A percentile compares a stretch with the other conserved stretches of the same genome.
phyloP scores from a whole-genome alignment of 2,113 vertebrate genomes.

The Trematocara macrostoma region DNA sequence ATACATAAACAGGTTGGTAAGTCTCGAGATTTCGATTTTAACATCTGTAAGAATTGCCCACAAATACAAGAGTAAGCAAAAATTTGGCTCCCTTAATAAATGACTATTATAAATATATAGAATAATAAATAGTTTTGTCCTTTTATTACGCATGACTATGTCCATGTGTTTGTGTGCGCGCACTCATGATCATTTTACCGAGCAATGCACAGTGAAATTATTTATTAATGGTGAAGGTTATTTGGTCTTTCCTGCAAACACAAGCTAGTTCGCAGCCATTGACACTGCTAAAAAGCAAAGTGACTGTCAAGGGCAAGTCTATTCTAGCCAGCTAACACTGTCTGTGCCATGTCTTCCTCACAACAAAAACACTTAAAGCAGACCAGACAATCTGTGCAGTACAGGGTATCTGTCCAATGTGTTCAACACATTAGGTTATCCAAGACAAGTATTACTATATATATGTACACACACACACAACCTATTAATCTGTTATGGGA shows the following conservation, averaged over 20 bases:
- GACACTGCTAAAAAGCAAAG: not conserved
- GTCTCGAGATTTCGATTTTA: not conserved
- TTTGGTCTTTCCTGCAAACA: not conserved
- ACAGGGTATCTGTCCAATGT: not conserved
- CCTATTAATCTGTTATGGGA: not conserved
- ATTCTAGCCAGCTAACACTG: not conserved
- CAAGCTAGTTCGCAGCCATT: conserved; percentile 1
- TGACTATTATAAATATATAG: not conserved
- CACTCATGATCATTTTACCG: not conserved
- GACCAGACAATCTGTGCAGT: not conserved
- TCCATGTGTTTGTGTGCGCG: not conserved
- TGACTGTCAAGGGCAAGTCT: conserved; percentile 25
- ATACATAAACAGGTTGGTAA: not conserved
- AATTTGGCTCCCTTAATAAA: not conserved
- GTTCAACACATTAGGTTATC: not conserved
- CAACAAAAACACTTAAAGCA: not conserved
- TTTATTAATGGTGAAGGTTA: not conserved
- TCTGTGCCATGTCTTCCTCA: not conserved
- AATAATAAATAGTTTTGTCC: not conserved
- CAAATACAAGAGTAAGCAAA: not conserved
- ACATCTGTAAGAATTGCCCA: not conserved
- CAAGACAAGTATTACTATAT: not conserved
- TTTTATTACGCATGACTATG: not conserved
- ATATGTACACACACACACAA: not conserved
- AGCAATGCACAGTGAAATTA: not conserved